These are phyloP conservation scores for Oophaga pumilio DNA, from an alignment of 2,113 vertebrate genomes.

Conservation along the genomic window DNA sequence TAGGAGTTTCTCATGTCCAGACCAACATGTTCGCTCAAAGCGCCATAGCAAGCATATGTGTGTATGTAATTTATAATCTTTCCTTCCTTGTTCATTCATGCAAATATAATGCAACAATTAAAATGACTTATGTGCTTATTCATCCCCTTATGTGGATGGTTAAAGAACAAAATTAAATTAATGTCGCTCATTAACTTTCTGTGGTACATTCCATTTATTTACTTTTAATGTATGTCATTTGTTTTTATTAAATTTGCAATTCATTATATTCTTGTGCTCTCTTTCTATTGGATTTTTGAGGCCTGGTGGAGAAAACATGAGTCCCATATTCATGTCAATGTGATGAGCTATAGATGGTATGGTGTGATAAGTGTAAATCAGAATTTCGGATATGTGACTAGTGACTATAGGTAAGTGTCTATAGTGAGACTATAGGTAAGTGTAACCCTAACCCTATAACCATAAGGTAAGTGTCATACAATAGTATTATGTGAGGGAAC, in stretches of 20 bases:
- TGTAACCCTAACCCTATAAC: no score
- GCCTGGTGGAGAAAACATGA: not conserved
- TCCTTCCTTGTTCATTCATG: not conserved
- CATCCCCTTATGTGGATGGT: not conserved
- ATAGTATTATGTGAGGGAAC: no score
- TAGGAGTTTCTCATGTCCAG: not conserved
- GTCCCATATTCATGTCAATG: no score
- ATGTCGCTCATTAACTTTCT: not conserved
- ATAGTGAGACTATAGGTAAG: no score
- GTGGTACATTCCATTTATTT: not conserved
- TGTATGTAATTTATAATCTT: not conserved
- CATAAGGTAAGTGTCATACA: no score
- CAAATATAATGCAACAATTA: constrained; percentile 10
- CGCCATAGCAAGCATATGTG: not conserved
- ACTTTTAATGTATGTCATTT: not conserved
- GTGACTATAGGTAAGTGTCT: no score
- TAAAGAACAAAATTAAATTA: not conserved
- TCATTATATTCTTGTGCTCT: not conserved
- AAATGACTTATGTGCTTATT: constrained; percentile 2
- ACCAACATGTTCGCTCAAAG: not conserved
- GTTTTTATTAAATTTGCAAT: not conserved
- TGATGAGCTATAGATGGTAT: no score
- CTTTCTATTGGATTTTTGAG: not conserved
- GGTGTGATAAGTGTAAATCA: no score
- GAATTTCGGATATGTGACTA: no score